Base-by-base conservation (phyloP, 2,797 vertebrate genomes). In the Brachyalestes nurse region DNA sequence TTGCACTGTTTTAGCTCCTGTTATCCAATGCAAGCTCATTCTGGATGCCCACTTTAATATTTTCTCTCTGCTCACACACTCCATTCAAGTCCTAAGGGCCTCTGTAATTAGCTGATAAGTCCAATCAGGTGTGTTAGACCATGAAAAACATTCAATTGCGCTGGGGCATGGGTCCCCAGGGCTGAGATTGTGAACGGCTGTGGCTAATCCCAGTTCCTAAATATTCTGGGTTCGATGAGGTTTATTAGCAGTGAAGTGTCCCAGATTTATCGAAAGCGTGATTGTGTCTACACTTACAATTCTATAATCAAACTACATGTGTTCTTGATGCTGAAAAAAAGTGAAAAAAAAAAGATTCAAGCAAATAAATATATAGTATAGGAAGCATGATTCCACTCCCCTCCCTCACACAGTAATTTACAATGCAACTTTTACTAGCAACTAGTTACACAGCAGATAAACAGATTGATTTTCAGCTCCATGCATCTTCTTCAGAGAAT, bases 141-240 rank as follows among this genome's bases (percentile, higher is more conserved):
- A 65, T 65, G 62, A 23, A 60, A 75, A 38, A 60, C 19, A 69
- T 2, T 40, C 23, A 69, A 75, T 75, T 80, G 53, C 47, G 25
- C 2, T 60, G 62, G 72, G 38, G 65, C 60, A 42, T 70, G 47
- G 45, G n/a, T 61, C 42, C 38, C 51, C 55, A 40, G 42, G 51
- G 49, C 23, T 14, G 17, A 49, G 28, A 62, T 40, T 40, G n/a
- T n/a, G 53, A 61, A 80, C 6, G 17, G 69, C 69, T 53, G 17
- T 55, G 51, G 69, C 16, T 71, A 71, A 71, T 51, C 45, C 16
- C 1, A 16, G 12, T 51, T 17, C 21, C 21, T 49, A 49, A 70
- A 16, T 49, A 49, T 47, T 67, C 19, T 45, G 28, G 25, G 34
- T 65, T n/a, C 38, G 2, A 65, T 40, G 34, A 5, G 12, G 5